Base-by-base conservation (phyloP, 2,888 invertebrate species). In the Ichneumoninae sp. region DNA sequence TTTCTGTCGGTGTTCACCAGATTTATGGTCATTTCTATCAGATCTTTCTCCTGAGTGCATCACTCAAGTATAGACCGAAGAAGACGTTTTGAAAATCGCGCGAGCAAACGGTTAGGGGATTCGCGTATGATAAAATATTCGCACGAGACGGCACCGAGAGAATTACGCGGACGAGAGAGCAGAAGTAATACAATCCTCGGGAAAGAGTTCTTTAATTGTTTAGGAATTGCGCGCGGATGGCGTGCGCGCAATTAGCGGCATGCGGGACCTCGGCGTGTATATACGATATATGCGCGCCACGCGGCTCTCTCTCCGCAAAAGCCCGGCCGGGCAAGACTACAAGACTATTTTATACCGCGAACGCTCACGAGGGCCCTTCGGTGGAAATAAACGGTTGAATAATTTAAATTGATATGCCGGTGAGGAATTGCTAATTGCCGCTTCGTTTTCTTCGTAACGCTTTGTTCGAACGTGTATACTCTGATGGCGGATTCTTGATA, bases 361-460 rank as follows among this genome's bases (percentile, higher is more conserved):
- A 82, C 69, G 69, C 81, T 78, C 81, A 80, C 82, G 85, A 88
- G 86, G 70, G 81, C 77, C 36, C 83, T 89, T 88, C 86, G 77
- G 68, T 79, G 78, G 83, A 87, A 88, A 81, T 87, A 88, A 89
- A 89, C 86, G 87, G 83, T 88, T 89, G 90, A 90, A 91, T 91
- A 91, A 92, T 91, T 92, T 88, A 89, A 91, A 90, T 91, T 91
- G 89, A 89, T 90, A 90, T 86, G 87, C 86, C 87, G 83, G 85
- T 79, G 85, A 86, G 83, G 87, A 89, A 89, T 88, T 83, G 85
- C 86, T 88, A 87, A 89, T 88, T 87, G 87, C 80, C 73, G 82
- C 75, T 79, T 85, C 81, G 83, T 82, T 86, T 84, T 84, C 74
- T 82, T 71, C 40, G 80, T 69, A 57, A 83, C 83, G 78, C 83